These are phyloP conservation scores for Phenganax stokvisi DNA, from an alignment of 92 coral and sea anemone genomes.

Conservation along the genomic window DNA sequence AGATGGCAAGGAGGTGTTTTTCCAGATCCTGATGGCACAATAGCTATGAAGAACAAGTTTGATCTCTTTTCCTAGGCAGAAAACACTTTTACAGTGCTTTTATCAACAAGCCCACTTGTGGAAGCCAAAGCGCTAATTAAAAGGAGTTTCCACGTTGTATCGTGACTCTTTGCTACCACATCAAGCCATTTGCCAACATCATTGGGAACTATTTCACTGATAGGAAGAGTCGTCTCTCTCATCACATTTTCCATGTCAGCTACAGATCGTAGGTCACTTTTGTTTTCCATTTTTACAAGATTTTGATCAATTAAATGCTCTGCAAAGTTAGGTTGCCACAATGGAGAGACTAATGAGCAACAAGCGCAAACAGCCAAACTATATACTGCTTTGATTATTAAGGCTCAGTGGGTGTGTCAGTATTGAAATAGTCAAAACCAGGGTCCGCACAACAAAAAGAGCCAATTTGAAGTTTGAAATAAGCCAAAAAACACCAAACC, in stretches of 20 bases:
- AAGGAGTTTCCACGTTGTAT: constrained; percentile 34
- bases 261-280: not conserved
- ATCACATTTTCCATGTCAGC: not conserved
- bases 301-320: too few species aligned
- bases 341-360: too few species aligned
- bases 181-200: constrained; percentile 4
- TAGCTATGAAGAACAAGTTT: constrained; percentile 49
- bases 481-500: too few species aligned
- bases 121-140: constrained; percentile 29
- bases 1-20: constrained; percentile 52
- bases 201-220: not conserved
- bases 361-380: too few species aligned
- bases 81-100: constrained; percentile 51
- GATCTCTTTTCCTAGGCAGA: constrained; percentile 50
- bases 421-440: too few species aligned
- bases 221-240: not conserved
- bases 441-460: too few species aligned
- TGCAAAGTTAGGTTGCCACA: too few species aligned
- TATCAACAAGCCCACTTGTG: constrained; percentile 43
- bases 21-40: constrained; percentile 67
- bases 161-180: constrained; percentile 20
- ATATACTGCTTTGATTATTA: too few species aligned
- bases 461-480: too few species aligned
- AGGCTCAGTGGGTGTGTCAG: too few species aligned
- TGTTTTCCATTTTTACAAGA: not conserved